A percentile compares a stretch with the other conserved stretches of the same genome.
phyloP scores from a whole-genome alignment of 2,888 invertebrate species.

The Peribatodes rhomboidaria region DNA sequence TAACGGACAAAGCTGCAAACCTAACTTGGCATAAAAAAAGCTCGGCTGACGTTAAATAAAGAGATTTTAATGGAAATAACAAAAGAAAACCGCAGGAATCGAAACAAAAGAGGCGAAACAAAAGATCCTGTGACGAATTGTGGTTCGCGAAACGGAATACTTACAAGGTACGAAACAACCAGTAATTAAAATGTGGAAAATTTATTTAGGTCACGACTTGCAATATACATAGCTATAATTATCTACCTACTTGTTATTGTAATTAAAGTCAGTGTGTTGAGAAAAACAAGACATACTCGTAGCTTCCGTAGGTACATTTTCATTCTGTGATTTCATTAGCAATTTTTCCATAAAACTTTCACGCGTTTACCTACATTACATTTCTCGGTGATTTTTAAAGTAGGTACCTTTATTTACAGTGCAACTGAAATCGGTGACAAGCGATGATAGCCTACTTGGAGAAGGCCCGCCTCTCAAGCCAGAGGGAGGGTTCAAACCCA shows the following conservation, averaged over 20 bases:
- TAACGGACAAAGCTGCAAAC: constrained; percentile 29
- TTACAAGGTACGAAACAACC: constrained; percentile 28
- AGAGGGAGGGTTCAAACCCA: too few species aligned
- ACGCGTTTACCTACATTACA: too few species aligned
- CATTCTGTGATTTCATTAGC: not conserved
- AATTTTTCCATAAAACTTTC: too few species aligned
- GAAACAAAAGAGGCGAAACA: constrained; percentile 68
- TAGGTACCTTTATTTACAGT: not conserved
- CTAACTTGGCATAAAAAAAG: constrained; percentile 53
- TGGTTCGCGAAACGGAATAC: constrained; percentile 39
- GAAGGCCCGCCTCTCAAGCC: too few species aligned
- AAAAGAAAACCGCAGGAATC: constrained; percentile 71
- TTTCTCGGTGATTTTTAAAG: too few species aligned
- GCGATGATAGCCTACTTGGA: too few species aligned
- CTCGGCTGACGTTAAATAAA: constrained; percentile 63
- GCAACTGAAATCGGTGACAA: too few species aligned
- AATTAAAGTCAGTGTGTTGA: constrained; percentile 19
- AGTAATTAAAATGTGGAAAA: constrained; percentile 30
- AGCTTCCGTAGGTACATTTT: too few species aligned
- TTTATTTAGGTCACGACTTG: constrained; percentile 33
- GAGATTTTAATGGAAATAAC: constrained; percentile 65
- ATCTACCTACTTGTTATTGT: constrained; percentile 24
- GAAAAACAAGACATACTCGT: too few species aligned
- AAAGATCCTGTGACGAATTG: constrained; percentile 62
- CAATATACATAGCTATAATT: constrained; percentile 17